Percentiles rank a stretch among this genome's conserved stretches.
Evolutionary conservation across 2,797 vertebrate genomes (phyloP).

Genomic region (Artibeus lituratus): DNA sequence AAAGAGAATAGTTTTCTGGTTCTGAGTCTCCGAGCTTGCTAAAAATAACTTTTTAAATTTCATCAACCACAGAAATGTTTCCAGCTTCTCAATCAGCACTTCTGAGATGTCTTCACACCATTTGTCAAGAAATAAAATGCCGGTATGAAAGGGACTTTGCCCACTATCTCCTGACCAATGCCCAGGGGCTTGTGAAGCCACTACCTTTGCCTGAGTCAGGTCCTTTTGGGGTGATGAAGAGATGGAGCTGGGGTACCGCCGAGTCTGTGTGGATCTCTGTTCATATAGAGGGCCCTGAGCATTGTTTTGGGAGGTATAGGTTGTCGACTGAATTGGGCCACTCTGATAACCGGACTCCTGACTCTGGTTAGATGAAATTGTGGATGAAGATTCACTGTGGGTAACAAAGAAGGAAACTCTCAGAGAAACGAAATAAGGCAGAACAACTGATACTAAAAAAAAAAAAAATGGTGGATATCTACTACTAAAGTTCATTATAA

Average conservation of each 20-base stretch:
- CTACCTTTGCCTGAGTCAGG: conserved; percentile 93
- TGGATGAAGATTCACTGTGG: conserved; percentile 90
- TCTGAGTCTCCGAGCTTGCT: neutral
- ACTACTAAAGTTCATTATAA: neutral
- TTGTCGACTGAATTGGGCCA: conserved; percentile 84
- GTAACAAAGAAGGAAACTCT: conserved; percentile 32
- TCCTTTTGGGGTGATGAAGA: conserved; percentile 97
- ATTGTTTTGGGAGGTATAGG: conserved; percentile 87
- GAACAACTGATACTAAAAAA: neutral
- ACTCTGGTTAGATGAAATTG: conserved; percentile 91
- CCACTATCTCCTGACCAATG: neutral
- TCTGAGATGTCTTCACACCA: conserved; percentile 10
- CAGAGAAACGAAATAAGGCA: conserved; percentile 76
- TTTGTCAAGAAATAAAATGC: conserved; percentile 19
- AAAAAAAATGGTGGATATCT: neutral
- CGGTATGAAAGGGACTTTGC: neutral
- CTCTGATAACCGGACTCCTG: conserved; percentile 89
- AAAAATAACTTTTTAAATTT: conserved; percentile 31
- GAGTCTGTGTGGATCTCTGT: conserved; percentile 92
- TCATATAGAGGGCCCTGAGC: conserved; percentile 95
- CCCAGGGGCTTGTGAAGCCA: neutral
- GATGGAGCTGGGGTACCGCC: conserved; percentile 92
- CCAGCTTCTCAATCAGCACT: conserved; percentile 1
- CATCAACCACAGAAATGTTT: conserved; percentile 20
- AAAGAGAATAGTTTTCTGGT: conserved; percentile 40